These are phyloP conservation scores for Microcebus griseorufus DNA, from an alignment of 2,113 vertebrate species.

Conservation along the genomic window DNA sequence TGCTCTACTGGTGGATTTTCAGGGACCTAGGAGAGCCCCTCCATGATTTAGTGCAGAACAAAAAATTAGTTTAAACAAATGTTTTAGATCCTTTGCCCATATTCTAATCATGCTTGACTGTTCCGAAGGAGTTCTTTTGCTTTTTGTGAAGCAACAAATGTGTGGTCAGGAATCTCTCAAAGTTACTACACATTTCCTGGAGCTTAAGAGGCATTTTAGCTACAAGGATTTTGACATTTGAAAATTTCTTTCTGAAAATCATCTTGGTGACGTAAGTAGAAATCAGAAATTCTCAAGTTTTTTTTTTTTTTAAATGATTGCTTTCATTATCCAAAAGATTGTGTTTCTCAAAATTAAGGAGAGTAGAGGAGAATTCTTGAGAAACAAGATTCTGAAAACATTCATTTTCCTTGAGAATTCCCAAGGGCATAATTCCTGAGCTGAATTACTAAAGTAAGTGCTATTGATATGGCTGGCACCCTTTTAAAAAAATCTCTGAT, in stretches of 20 bases:
- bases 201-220: background rate
- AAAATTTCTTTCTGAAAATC: constrained; percentile 36
- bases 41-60: background rate
- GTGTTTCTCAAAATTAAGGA: constrained; percentile 35
- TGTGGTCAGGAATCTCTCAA: background rate
- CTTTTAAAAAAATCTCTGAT: constrained; percentile 42
- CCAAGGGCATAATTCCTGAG: constrained; percentile 51
- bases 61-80: background rate
- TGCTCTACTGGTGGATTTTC: background rate
- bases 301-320: constrained; percentile 2
- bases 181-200: background rate
- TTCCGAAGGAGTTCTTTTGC: background rate
- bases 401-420: constrained; percentile 49
- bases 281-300: constrained; percentile 41
- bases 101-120: background rate
- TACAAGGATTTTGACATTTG: background rate
- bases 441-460: constrained; percentile 31
- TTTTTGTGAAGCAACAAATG: background rate
- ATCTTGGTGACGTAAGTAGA: background rate
- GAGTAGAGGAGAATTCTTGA: constrained; percentile 38
- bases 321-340: constrained; percentile 35
- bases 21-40: background rate
- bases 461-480: background rate
- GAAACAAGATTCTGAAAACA: constrained; percentile 57
- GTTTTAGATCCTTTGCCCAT: background rate